These are phyloP conservation scores for Anguilla japonica DNA, from an alignment of 2,113 vertebrate species.

Conservation along the genomic window DNA sequence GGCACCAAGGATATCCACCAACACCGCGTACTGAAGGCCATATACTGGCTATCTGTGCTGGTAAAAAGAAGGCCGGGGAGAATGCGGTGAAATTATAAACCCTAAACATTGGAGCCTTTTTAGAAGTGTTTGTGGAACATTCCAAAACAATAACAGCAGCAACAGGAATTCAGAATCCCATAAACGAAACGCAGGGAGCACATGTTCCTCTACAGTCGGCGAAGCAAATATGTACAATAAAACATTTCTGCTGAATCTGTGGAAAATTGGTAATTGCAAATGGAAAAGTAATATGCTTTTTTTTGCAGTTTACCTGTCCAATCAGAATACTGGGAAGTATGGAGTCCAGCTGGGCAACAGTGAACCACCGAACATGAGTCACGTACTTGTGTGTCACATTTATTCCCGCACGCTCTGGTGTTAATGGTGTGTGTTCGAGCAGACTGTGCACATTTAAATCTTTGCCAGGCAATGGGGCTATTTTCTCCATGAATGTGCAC, in stretches of 20 bases:
- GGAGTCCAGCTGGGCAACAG: background rate
- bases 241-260: constrained; percentile 68
- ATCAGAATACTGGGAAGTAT: constrained; percentile 48
- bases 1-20: background rate
- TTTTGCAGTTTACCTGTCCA: constrained; percentile 58
- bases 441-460: background rate
- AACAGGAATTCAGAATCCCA: background rate
- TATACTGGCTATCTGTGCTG: background rate
- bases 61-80: background rate
- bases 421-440: background rate
- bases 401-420: background rate
- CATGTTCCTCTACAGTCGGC: constrained; percentile 57
- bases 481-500: background rate
- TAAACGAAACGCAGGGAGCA: constrained; percentile 45
- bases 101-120: constrained; percentile 57
- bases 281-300: constrained; percentile 40
- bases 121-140: constrained; percentile 43
- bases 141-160: background rate
- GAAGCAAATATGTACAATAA: constrained; percentile 63
- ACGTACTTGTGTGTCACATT: background rate
- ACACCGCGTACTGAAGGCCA: background rate
- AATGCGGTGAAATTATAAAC: constrained; percentile 53
- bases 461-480: background rate
- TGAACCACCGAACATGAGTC: background rate
- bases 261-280: constrained; percentile 55